Conservation (phyloP, 37 sponge, comb jelly and placozoan species). For the Chondrilla cf. caribensis region DNA sequence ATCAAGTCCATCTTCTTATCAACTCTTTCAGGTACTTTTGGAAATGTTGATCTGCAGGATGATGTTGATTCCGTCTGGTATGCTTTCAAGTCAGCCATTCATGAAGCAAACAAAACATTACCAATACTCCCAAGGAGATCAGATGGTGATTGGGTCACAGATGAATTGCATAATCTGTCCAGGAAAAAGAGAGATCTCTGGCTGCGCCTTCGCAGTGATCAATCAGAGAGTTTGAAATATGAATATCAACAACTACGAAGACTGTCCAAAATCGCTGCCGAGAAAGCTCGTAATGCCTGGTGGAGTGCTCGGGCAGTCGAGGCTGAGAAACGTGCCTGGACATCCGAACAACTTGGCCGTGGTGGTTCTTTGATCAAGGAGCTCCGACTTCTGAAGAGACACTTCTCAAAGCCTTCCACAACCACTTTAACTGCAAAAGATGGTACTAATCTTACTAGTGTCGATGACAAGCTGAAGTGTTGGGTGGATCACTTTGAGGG, state of each 20-base stretch:
- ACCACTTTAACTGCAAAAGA: neutral
- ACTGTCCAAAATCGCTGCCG: neutral
- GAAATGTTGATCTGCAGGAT: neutral
- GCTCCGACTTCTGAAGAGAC: neutral
- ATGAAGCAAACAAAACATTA: neutral
- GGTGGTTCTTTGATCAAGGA: neutral
- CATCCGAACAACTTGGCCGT: neutral
- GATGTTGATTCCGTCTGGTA: neutral
- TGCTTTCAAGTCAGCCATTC: constrained; percentile 4
- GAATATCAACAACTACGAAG: no score
- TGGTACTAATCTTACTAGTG: neutral
- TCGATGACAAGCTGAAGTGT: neutral
- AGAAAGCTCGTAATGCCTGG: constrained; percentile 6
- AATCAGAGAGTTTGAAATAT: no score
- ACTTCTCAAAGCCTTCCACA: neutral
- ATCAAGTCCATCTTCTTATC: neutral
- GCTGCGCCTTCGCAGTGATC: neutral
- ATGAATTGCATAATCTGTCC: constrained; percentile 6
- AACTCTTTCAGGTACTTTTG: neutral
- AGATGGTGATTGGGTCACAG: constrained; percentile 1
- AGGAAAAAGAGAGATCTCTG: neutral
- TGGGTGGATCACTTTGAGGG: neutral
- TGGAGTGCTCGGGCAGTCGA: neutral
- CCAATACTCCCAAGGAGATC: neutral
- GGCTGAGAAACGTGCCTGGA: neutral